Base-by-base conservation (phyloP, 2,113 vertebrate species). In the Lynx canadensis region DNA sequence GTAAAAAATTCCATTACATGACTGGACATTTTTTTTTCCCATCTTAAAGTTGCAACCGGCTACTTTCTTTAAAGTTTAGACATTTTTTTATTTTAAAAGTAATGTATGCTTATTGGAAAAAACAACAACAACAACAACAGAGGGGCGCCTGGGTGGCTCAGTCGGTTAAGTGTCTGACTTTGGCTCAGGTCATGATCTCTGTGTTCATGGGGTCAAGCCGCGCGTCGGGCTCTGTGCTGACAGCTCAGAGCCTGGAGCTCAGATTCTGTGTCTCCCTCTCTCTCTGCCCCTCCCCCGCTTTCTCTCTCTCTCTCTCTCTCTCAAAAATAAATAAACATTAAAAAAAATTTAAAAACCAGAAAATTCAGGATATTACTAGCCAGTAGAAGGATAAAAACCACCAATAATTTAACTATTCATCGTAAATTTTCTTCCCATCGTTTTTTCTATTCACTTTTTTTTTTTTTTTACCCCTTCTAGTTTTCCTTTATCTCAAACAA, bases 51-150 rank as follows among this genome's bases (percentile, higher is more conserved):
- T 88, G 93, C 36, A 36, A 36, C 36, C 36, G 36, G 36, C 36
- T 83, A 63, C n/a, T 87, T 94, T 86, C 29, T 86, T 84, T n/a
- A 78, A 97, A 87, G 27, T 91, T 82, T 76, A 55, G 55, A 55
- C 5, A 48, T 29, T 48, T 93, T 93, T 73, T 93, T 71, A 71
- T 68, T 91, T 97, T 68, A n/a, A 10, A 88, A 84, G 23, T 38
- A 68, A 60, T 18, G 1, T 38, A 41, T 60, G 29, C 18, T 57
- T 76, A 65, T 52, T 73, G 50, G 18, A 55, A 60, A 60, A 60
- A 60, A 60, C 0, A 36, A 36, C 8, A 57, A 19, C 15, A 18
- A 55, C 45, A 55, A 15, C 4, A 19, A 55, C 57, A 60, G 57
- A 60, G 57, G 16, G 57, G 57, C 21, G 0, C 57, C 57, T 60